These are phyloP conservation scores for Atta cephalotes DNA, from an alignment of 1,140 invertebrate genomes.

Conservation along the genomic window DNA sequence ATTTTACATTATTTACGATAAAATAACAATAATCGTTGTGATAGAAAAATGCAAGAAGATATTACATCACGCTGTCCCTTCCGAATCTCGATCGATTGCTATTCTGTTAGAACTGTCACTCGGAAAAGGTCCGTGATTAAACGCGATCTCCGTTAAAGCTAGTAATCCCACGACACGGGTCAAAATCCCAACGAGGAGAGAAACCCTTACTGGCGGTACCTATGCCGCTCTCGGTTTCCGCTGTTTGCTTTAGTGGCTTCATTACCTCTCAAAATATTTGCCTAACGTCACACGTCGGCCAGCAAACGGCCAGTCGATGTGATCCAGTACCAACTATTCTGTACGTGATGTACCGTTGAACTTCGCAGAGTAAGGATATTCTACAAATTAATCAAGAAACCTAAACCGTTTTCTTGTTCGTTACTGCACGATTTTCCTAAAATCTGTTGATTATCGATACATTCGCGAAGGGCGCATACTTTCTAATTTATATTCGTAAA, in stretches of 20 bases:
- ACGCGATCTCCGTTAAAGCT: slow-evolving; percentile 73
- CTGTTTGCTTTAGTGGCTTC: slow-evolving; percentile 83
- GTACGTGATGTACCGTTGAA: slow-evolving; percentile 11
- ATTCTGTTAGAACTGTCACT: slow-evolving; percentile 55
- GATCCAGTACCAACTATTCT: slow-evolving; percentile 72
- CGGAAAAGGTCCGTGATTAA: slow-evolving; percentile 72
- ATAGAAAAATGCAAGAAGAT: neutral
- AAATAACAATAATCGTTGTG: neutral
- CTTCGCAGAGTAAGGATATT: slow-evolving; percentile 16
- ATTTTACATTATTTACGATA: neutral
- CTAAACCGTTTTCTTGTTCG: neutral
- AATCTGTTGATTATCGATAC: neutral
- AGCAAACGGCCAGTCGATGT: slow-evolving; percentile 74
- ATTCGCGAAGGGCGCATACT: too few relatives aligned
- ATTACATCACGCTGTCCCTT: slow-evolving; percentile 39
- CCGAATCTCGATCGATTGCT: slow-evolving; percentile 24
- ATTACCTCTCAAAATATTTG: slow-evolving; percentile 86
- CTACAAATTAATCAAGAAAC: slow-evolving; percentile 54
- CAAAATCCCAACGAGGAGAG: slow-evolving; percentile 72
- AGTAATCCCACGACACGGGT: slow-evolving; percentile 80
- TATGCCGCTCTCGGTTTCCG: slow-evolving; percentile 66
- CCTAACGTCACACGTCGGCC: slow-evolving; percentile 79
- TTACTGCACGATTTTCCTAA: neutral
- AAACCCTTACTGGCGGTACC: slow-evolving; percentile 64
- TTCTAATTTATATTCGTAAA: neutral